Evolutionary conservation across 2,797 vertebrate genomes (phyloP).

Genomic region (Crotalus adamanteus): DNA sequence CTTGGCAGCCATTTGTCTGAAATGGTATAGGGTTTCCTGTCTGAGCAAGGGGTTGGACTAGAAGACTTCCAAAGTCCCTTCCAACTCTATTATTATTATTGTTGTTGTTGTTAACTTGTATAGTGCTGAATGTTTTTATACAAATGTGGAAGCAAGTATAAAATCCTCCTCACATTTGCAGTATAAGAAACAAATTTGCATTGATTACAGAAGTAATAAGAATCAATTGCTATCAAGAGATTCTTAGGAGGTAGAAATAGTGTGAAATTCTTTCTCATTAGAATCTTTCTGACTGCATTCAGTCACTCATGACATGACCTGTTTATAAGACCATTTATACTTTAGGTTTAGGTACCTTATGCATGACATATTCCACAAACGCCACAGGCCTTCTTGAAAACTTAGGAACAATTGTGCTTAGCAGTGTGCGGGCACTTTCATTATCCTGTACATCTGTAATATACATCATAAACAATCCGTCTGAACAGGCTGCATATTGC

Average conservation of each 20-base stretch:
- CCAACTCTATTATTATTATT: too few species aligned
- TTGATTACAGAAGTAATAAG: conserved; percentile 1
- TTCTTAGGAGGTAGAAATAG: not conserved
- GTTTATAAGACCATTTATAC: not conserved
- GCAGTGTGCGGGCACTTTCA: not conserved
- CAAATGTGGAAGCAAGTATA: not conserved
- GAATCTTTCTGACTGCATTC: not conserved
- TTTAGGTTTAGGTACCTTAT: not conserved
- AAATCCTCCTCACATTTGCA: not conserved
- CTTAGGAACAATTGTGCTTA: not conserved
- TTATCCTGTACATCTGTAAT: not conserved
- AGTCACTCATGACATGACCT: conserved; percentile 4
- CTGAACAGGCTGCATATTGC: not conserved
- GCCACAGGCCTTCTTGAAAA: not conserved
- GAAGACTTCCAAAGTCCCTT: too few species aligned
- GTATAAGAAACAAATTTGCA: not conserved
- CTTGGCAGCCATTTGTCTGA: too few species aligned
- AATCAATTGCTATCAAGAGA: not conserved
- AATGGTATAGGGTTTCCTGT: too few species aligned
- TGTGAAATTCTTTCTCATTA: not conserved
- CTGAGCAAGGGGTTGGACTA: too few species aligned
- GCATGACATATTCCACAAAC: not conserved
- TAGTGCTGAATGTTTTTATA: not conserved
- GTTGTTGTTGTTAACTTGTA: not conserved
- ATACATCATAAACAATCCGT: not conserved